These are phyloP conservation scores for Neosilurus mollespiculum DNA, from an alignment of 2,797 vertebrate species.

Conservation along the genomic window DNA sequence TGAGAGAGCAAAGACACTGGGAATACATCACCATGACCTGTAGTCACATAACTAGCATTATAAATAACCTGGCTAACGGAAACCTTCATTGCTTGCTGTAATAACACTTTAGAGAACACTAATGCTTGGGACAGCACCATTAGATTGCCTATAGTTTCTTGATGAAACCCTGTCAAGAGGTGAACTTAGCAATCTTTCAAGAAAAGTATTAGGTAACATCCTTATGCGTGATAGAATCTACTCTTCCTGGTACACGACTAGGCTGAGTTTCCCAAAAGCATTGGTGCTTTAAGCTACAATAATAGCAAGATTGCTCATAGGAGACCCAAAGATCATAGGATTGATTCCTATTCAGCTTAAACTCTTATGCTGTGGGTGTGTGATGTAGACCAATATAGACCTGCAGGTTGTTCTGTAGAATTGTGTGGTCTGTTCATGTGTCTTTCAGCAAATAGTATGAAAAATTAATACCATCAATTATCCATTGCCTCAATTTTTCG, in stretches of 20 bases:
- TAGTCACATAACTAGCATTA: not conserved
- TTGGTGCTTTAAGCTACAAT: not conserved
- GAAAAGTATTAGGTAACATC: not conserved
- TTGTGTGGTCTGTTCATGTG: not conserved
- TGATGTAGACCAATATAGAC: slow-evolving; percentile 11
- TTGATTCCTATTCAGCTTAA: not conserved
- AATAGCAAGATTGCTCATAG: slow-evolving; percentile 4
- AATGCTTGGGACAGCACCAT: not conserved
- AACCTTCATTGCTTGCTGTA: not conserved
- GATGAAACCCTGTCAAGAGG: not conserved
- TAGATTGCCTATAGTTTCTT: not conserved
- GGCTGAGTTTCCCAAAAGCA: not conserved
- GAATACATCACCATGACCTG: not conserved
- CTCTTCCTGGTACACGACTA: slow-evolving; percentile 13
- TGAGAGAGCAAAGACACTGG: not conserved
- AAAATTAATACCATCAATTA: not conserved
- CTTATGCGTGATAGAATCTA: not conserved
- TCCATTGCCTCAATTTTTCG: not conserved
- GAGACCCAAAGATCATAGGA: not conserved
- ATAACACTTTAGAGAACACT: not conserved
- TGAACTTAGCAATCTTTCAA: not conserved
- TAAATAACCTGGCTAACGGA: not conserved
- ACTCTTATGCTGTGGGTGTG: not conserved
- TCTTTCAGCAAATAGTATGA: not conserved
- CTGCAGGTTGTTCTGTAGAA: not conserved